Percentiles rank a stretch among this genome's conserved stretches.
These are phyloP conservation scores for Herpailurus yagouaroundi DNA, from an alignment of 2,113 vertebrate genomes.

Conservation along the genomic window DNA sequence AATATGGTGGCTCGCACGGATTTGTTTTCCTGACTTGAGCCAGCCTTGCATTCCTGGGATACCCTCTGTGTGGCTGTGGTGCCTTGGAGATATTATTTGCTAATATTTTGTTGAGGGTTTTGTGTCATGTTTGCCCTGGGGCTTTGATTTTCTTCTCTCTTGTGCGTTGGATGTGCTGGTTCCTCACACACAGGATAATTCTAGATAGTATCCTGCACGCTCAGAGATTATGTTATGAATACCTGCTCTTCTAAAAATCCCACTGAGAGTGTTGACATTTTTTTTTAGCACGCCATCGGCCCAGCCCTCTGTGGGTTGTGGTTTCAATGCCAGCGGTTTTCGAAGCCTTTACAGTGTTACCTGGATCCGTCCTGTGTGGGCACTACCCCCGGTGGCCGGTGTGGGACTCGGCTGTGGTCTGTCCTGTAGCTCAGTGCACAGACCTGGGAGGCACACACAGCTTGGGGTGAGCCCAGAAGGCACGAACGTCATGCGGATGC, in stretches of 20 bases:
- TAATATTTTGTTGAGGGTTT: background rate
- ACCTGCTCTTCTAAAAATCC: background rate
- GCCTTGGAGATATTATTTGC: background rate
- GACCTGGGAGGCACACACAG: accelerated
- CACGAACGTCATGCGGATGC: accelerated
- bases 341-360: background rate
- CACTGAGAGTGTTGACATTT: background rate
- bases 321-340: accelerated
- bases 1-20: accelerated
- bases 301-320: too few relatives aligned
- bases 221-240: background rate
- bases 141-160: background rate
- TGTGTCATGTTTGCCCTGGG: background rate
- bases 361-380: too few relatives aligned
- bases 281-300: background rate
- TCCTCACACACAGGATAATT: background rate
- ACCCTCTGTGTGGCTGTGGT: background rate
- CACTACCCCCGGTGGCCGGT: background rate
- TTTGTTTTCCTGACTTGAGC: background rate
- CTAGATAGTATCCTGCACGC: background rate
- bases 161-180: background rate
- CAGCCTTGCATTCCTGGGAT: background rate
- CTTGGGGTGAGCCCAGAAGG: background rate
- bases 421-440: accelerated
- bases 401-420: background rate